These are phyloP conservation scores for Actenoides hombroni DNA, from an alignment of 2,113 vertebrate genomes.

Conservation along the genomic window DNA sequence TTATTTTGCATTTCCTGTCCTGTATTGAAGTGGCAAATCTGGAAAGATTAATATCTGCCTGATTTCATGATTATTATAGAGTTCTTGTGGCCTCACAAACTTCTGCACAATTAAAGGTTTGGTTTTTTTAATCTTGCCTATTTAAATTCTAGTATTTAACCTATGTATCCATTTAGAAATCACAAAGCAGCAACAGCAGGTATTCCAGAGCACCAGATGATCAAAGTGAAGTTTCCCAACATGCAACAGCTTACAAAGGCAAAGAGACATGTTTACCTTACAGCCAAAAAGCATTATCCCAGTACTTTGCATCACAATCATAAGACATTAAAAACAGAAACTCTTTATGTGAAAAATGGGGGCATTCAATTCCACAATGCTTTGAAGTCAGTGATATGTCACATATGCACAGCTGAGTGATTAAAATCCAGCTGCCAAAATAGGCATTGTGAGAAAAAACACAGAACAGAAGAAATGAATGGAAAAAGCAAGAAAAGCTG, in stretches of 20 bases:
- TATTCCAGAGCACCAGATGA: constrained; percentile 83
- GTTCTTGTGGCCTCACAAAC: constrained; percentile 87
- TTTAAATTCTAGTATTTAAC: constrained; percentile 73
- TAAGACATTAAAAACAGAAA: constrained; percentile 74
- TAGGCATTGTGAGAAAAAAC: not conserved
- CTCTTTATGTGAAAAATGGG: constrained; percentile 86
- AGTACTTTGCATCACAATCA: constrained; percentile 79
- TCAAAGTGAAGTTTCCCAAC: constrained; percentile 83
- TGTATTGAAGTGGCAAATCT: constrained; percentile 71
- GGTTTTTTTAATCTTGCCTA: constrained; percentile 53
- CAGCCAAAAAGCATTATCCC: constrained; percentile 83
- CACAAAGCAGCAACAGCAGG: constrained; percentile 89
- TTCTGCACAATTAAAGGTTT: constrained; percentile 73
- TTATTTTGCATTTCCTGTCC: constrained; percentile 22
- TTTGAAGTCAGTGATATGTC: constrained; percentile 82
- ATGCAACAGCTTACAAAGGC: constrained; percentile 87
- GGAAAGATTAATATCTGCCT: constrained; percentile 73
- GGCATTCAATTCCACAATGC: constrained; percentile 75
- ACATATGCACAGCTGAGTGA: constrained; percentile 27
- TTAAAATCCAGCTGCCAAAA: constrained; percentile 51
- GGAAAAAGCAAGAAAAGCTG: constrained; percentile 19
- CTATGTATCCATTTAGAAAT: constrained; percentile 79
- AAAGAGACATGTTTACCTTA: constrained; percentile 81
- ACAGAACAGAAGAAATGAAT: constrained; percentile 14
- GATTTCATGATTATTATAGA: constrained; percentile 71